phyloP scores from a whole-genome alignment of 2,113 vertebrate species.

The Thermophis baileyi region DNA sequence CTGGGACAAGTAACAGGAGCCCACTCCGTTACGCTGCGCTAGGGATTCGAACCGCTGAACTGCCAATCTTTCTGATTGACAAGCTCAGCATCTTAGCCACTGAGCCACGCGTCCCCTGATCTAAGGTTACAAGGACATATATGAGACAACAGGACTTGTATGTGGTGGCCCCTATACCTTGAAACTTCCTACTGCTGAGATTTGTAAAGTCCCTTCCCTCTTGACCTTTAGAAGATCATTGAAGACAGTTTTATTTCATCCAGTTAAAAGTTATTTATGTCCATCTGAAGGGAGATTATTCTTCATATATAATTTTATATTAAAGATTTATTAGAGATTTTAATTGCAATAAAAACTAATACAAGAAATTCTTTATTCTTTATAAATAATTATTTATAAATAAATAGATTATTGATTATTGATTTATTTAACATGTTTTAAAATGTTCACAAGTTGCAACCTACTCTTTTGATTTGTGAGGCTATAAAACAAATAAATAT shows the following conservation, averaged over 20 bases:
- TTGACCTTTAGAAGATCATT: neutral
- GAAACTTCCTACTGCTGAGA: neutral
- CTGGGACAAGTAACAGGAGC: no score
- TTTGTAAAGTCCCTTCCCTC: neutral
- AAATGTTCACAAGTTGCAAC: neutral
- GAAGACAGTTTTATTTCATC: neutral
- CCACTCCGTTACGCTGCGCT: no score
- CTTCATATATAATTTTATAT: neutral
- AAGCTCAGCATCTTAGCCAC: no score
- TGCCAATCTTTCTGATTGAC: no score
- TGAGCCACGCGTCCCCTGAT: neutral
- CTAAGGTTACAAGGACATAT: neutral
- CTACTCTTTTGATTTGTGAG: neutral
- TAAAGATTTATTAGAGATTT: neutral
- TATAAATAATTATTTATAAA: neutral
- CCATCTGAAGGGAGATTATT: neutral
- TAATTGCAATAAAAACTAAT: neutral
- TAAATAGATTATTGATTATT: neutral
- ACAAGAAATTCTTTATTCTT: neutral
- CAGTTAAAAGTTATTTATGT: neutral
- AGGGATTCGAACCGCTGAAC: no score
- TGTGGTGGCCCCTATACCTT: neutral
- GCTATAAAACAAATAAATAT: neutral
- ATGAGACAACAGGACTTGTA: neutral
- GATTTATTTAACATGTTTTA: neutral